Conservation (phyloP, 2,113 vertebrate species). For the Eulacestoma nigropectus region DNA sequence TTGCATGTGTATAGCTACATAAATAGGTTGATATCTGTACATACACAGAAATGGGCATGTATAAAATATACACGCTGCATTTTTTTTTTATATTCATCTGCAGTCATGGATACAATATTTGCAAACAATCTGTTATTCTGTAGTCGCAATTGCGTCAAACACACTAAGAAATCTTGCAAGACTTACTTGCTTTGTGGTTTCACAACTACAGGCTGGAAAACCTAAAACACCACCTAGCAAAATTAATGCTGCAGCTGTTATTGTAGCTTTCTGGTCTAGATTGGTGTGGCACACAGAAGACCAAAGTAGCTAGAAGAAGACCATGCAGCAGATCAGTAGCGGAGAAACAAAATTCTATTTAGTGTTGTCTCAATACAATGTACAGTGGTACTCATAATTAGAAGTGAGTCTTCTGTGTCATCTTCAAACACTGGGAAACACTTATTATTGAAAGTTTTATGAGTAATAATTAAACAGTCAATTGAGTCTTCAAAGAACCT, state of each 20-base stretch:
- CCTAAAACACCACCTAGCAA: background rate
- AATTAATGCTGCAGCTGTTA: background rate
- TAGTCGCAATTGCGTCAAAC: background rate
- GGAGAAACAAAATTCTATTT: background rate
- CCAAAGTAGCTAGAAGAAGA: background rate
- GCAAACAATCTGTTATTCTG: background rate
- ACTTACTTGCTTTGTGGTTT: background rate
- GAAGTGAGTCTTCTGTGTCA: background rate
- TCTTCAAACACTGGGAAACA: background rate
- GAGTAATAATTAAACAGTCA: background rate
- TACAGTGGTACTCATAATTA: background rate
- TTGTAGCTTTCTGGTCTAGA: background rate
- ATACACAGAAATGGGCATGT: background rate
- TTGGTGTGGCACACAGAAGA: background rate
- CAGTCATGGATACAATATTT: background rate
- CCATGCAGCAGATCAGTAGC: background rate
- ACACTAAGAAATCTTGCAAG: background rate
- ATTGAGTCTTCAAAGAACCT: background rate
- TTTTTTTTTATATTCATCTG: accelerated
- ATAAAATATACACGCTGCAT: background rate
- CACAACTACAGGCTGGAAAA: background rate
- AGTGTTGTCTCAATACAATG: accelerated
- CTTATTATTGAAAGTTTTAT: background rate
- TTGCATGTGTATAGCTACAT: background rate
- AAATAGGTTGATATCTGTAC: background rate